Evolutionary conservation across 2,113 vertebrate species (phyloP).

Genomic region (Sander vitreus): DNA sequence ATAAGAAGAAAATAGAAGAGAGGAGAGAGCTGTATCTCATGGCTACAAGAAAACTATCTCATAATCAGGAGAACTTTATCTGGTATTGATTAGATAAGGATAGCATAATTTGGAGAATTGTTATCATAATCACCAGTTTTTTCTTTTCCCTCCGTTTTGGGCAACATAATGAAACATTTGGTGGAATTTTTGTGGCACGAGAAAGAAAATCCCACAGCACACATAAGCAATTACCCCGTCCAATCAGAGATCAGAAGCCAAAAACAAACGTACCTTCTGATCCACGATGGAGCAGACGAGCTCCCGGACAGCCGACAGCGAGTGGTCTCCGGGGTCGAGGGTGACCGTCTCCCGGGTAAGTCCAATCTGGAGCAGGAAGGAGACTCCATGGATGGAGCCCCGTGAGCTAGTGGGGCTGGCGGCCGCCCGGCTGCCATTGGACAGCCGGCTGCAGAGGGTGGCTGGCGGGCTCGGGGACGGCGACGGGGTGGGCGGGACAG

Average conservation of each 20-base stretch:
- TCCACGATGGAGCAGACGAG: slow-evolving; percentile 95
- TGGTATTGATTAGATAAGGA: too few species aligned
- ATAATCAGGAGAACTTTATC: too few species aligned
- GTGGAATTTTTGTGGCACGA: background rate
- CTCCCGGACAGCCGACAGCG: slow-evolving; percentile 91
- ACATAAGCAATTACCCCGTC: background rate
- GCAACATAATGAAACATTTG: background rate
- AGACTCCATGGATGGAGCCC: slow-evolving; percentile 89
- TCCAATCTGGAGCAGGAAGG: slow-evolving; percentile 95
- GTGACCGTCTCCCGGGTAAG: slow-evolving; percentile 93
- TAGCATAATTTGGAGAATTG: too few species aligned
- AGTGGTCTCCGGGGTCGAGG: slow-evolving; percentile 91
- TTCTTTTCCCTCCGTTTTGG: background rate
- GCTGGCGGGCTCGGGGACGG: slow-evolving; percentile 91
- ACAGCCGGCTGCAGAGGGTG: slow-evolving; percentile 86
- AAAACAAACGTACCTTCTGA: slow-evolving; percentile 87
- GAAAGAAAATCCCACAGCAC: background rate
- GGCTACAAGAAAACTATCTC: too few species aligned
- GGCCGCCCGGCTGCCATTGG: slow-evolving; percentile 89
- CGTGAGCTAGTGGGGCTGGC: slow-evolving; percentile 91
- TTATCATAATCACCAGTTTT: too few species aligned
- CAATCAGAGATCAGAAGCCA: background rate
- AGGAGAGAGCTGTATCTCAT: too few species aligned
- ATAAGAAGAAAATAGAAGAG: too few species aligned
- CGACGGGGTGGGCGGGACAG: slow-evolving; percentile 85